Conservation (phyloP, 2,888 invertebrate genomes). For the Dicyrtoma fusca region DNA sequence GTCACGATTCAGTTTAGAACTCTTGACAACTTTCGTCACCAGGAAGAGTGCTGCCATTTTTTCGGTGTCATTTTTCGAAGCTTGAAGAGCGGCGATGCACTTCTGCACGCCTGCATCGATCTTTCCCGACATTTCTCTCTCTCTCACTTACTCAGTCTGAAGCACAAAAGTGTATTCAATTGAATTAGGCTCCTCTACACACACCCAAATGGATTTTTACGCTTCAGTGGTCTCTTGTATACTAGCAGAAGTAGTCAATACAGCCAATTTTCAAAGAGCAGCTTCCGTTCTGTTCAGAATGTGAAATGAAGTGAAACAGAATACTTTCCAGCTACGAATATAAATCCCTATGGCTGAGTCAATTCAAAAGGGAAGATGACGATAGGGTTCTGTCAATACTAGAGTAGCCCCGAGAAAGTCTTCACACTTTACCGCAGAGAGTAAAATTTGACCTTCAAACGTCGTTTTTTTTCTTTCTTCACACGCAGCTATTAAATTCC, state of each 20-base stretch:
- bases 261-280: background rate
- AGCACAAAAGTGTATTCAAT: too few relatives aligned
- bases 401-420: background rate
- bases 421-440: conserved; percentile 15
- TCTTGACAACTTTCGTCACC: conserved; percentile 86
- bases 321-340: too few relatives aligned
- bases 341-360: too few relatives aligned
- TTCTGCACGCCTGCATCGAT: conserved; percentile 70
- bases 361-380: too few relatives aligned
- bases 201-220: background rate
- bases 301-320: background rate
- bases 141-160: too few relatives aligned
- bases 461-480: conserved; percentile 8
- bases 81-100: conserved; percentile 78
- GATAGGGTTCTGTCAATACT: too few relatives aligned
- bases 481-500: conserved; percentile 1
- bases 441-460: conserved; percentile 25
- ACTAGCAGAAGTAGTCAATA: too few relatives aligned
- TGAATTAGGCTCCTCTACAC: background rate
- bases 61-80: conserved; percentile 82
- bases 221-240: too few relatives aligned
- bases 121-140: conserved; percentile 29
- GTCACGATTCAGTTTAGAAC: conserved; percentile 75
- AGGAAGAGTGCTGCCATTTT: conserved; percentile 89
- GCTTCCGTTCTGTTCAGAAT: background rate